Conservation (phyloP, 92 coral and sea anemone species). For the Epizoanthus fatuus region DNA sequence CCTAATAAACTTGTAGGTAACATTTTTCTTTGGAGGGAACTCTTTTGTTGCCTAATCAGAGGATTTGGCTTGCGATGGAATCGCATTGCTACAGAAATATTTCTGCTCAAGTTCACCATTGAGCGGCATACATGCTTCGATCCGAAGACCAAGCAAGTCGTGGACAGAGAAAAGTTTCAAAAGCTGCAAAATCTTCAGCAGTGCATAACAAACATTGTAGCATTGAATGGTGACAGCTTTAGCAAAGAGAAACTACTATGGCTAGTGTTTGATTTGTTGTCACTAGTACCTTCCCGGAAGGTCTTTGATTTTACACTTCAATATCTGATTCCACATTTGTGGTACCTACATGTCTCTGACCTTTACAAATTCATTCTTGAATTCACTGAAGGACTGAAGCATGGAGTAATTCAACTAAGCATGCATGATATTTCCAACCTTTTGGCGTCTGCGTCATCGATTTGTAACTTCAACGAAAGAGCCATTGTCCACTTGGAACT, state of each 20-base stretch:
- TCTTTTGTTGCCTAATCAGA: background rate
- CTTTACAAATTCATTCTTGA: background rate
- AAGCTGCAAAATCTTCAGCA: background rate
- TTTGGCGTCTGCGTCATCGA: conserved; percentile 11
- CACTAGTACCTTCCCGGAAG: no score
- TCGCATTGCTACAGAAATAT: background rate
- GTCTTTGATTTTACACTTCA: background rate
- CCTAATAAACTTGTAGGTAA: background rate
- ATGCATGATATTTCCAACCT: background rate
- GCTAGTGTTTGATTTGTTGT: background rate
- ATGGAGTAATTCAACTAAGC: background rate
- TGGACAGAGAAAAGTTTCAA: background rate
- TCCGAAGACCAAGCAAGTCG: background rate
- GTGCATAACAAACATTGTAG: background rate
- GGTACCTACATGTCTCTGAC: background rate
- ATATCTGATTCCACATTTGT: background rate
- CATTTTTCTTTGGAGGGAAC: background rate
- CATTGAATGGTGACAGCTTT: background rate
- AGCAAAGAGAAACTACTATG: background rate
- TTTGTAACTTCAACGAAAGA: background rate
- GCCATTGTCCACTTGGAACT: background rate
- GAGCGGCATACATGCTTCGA: background rate
- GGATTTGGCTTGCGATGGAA: conserved; percentile 5
- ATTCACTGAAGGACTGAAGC: background rate
- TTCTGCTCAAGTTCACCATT: background rate